Base-by-base conservation (phyloP, 2,113 vertebrate species). In the Chroicocephalus ridibundus region DNA sequence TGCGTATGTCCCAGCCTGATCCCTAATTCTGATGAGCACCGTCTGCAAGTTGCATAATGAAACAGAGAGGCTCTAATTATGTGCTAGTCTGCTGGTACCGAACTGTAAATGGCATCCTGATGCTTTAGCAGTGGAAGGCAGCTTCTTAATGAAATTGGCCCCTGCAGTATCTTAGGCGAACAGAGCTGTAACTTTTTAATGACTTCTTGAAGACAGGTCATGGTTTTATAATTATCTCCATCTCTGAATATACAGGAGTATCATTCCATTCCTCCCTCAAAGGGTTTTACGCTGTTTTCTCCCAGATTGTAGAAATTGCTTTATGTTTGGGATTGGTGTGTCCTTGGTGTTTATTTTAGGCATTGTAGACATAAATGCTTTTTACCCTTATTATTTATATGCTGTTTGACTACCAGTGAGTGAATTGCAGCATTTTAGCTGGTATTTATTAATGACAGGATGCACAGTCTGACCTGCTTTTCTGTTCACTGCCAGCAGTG, bases 381-480 rank as follows among this genome's bases (percentile, higher is more conserved):
- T 90, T 81, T 60, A 58, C 44, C 13, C 7, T 3, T 77, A 71
- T 70, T 95, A 70, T 78, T 90, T 70, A 21, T 83, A 32, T 82
- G 81, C 61, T 75, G 1, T 91, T 85, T 87, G 49, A 57, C 47
- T 85, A 71, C 82, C 47, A 68, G 32, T 82, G 34, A 80, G 64
- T 55, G 65, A 91, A 88, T 95, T 47, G 18, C 62, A 83, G 76
- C 36, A 27, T 68, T 90, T 88, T 61, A 85, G 84, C 58, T 93
- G 66, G 24, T 93, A 77, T n/a, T 94, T 93, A 72, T 74, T 93
- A 96, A 88, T 93, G 92, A 90, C 14, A 29, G 76, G 32, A 70
- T 65, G 51, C 75, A 22, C 31, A 66, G 22, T n/a, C 76, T 96
- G 95, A 95, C 94, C 94, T 94, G 92, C 71, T 96, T 96, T 93